Evolutionary conservation across 2,113 vertebrate genomes (phyloP).

Genomic region (Eolophus roseicapilla): DNA sequence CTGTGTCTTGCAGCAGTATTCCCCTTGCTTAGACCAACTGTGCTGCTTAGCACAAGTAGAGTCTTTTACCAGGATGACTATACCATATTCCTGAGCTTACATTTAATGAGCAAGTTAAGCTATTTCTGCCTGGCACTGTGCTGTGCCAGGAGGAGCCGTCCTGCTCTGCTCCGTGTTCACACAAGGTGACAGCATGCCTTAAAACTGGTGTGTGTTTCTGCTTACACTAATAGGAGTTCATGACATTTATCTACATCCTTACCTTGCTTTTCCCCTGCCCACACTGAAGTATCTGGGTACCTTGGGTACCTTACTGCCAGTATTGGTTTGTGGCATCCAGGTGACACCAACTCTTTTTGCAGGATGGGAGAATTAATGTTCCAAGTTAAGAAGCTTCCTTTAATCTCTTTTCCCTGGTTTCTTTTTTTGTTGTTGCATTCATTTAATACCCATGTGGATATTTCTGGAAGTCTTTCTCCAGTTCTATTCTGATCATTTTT

Average conservation of each 20-base stretch:
- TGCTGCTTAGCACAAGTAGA: background rate
- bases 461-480: slow-evolving; percentile 31
- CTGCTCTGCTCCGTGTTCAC: background rate
- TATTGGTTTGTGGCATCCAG: background rate
- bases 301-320: background rate
- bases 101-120: background rate
- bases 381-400: background rate
- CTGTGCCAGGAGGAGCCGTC: background rate
- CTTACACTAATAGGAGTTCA: slow-evolving; percentile 21
- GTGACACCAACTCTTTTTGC: background rate
- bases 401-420: background rate
- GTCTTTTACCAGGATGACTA: background rate
- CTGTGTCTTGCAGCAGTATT: background rate
- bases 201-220: background rate
- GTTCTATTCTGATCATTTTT: slow-evolving; percentile 20
- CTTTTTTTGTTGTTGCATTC: background rate
- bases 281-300: background rate
- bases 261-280: background rate
- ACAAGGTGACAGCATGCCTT: background rate
- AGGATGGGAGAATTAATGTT: background rate
- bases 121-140: background rate
- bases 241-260: background rate
- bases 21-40: background rate
- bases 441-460: background rate
- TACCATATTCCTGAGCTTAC: background rate